phyloP scores from a whole-genome alignment of 2,797 vertebrate genomes.

The Poecilia gillii region DNA sequence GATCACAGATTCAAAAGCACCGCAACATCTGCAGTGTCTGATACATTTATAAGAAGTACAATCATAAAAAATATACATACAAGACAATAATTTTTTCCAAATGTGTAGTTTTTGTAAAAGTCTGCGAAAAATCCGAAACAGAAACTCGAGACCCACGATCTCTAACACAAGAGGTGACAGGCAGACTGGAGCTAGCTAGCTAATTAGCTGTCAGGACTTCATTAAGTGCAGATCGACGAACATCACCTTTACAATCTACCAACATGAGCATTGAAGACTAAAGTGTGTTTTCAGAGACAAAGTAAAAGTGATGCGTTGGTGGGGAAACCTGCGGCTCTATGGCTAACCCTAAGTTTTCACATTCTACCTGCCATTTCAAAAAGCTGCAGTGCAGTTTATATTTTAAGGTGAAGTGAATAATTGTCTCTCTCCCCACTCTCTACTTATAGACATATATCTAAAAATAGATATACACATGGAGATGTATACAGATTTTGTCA shows the following conservation, averaged over 20 bases:
- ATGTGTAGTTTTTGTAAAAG: conserved; percentile 73
- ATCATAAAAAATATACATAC: conserved; percentile 79
- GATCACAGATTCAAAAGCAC: conserved; percentile 80
- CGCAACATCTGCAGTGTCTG: conserved; percentile 69
- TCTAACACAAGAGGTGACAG: conserved; percentile 67
- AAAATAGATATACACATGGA: conserved; percentile 26
- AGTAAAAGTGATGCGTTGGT: conserved; percentile 16
- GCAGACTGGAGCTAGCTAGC: conserved; percentile 64
- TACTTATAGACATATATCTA: background rate
- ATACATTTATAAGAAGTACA: conserved; percentile 80
- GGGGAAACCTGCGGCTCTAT: conserved; percentile 11
- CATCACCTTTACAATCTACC: conserved; percentile 64
- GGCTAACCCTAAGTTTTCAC: conserved; percentile 27
- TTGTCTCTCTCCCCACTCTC: background rate
- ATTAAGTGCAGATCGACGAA: conserved; percentile 64
- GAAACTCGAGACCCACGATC: conserved; percentile 65
- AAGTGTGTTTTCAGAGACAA: conserved; percentile 10
- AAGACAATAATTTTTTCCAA: conserved; percentile 64
- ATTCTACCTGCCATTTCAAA: conserved; percentile 28
- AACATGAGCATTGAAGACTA: conserved; percentile 34
- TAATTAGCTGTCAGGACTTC: conserved; percentile 62
- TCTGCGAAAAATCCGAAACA: conserved; percentile 60
- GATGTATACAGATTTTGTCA: conserved; percentile 47
- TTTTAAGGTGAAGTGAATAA: conserved; percentile 38
- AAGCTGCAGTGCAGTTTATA: conserved; percentile 49